Conservation (phyloP, 2,888 invertebrate genomes). For the Andrena chrysosceles region DNA sequence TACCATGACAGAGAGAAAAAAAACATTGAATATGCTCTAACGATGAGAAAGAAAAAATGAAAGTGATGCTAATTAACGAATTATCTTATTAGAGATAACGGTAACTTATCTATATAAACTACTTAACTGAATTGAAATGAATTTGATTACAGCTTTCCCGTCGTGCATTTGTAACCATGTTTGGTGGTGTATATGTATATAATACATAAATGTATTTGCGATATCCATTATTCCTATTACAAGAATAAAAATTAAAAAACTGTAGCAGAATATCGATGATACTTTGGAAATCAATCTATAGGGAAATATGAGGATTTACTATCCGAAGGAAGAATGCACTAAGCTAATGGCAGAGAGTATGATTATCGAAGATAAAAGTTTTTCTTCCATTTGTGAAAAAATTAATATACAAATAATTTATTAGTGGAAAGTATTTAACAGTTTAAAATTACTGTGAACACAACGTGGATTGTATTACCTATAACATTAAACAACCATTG, state of each 20-base stretch:
- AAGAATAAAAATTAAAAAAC: background rate
- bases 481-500: constrained; percentile 16
- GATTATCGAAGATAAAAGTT: background rate
- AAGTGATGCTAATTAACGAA: constrained; percentile 11
- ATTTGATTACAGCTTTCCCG: constrained; percentile 30
- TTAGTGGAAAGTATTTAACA: background rate
- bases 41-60: background rate
- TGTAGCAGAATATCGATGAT: background rate
- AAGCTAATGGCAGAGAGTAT: background rate
- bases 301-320: background rate
- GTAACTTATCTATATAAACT: background rate
- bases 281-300: background rate
- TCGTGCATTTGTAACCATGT: constrained; percentile 13
- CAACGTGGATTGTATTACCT: constrained; percentile 12
- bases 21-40: constrained; percentile 36
- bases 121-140: background rate
- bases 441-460: background rate
- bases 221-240: background rate
- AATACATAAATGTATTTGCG: background rate
- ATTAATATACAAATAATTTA: background rate
- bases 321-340: background rate
- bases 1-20: background rate
- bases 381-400: background rate
- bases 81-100: constrained; percentile 2
- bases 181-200: background rate